These are phyloP conservation scores for Garrulus glandarius DNA, from an alignment of 2,797 vertebrate genomes.

Conservation along the genomic window DNA sequence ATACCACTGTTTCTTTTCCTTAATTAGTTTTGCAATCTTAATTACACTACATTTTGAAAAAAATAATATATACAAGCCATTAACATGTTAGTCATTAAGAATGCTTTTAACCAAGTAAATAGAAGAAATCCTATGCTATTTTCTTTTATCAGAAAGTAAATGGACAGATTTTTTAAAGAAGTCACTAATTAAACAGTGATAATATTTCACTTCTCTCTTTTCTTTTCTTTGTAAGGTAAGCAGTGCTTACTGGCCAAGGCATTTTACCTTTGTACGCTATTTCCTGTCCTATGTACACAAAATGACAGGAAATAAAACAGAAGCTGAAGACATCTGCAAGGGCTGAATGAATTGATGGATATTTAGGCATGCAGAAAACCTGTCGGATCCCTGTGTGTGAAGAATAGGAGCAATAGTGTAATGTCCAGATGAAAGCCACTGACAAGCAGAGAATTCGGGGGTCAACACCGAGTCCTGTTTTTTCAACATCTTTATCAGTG, in stretches of 20 bases:
- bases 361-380: background rate
- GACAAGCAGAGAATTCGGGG: background rate
- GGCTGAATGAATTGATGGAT: background rate
- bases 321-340: background rate
- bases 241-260: background rate
- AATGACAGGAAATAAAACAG: background rate
- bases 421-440: background rate
- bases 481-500: background rate
- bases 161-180: background rate
- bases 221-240: background rate
- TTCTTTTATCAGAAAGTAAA: background rate
- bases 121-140: background rate
- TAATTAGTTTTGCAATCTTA: background rate
- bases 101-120: background rate
- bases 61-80: background rate
- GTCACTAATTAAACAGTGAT: background rate
- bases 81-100: background rate
- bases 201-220: background rate
- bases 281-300: background rate
- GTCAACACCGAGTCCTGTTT: background rate
- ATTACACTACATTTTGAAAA: background rate
- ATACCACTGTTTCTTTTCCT: background rate
- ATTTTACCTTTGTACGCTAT: background rate
- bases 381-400: background rate
- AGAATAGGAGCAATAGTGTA: background rate